These are phyloP conservation scores for Dynastes grantii DNA, from an alignment of 2,888 invertebrate genomes.

Conservation along the genomic window DNA sequence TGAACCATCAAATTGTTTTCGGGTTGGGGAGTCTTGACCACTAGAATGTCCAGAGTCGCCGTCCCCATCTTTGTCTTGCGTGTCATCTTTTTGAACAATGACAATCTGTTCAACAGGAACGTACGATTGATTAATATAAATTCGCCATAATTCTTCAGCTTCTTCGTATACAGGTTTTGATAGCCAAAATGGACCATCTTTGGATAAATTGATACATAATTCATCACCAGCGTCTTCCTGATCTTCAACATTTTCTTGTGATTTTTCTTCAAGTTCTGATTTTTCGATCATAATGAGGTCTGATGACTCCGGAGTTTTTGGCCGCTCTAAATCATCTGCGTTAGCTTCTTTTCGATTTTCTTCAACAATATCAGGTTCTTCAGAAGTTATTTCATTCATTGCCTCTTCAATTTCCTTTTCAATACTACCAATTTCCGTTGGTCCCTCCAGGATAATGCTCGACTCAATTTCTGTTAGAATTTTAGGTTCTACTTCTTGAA, in stretches of 20 bases:
- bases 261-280: conserved; percentile 43
- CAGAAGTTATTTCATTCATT: conserved; percentile 29
- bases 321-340: neutral
- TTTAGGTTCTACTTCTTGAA: conserved; percentile 56
- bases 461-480: conserved; percentile 38
- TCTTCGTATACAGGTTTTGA: conserved; percentile 78
- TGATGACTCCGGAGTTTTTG: neutral
- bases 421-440: conserved; percentile 26
- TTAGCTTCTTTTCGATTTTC: neutral
- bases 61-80: conserved; percentile 75
- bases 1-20: conserved; percentile 52
- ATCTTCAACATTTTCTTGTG: conserved; percentile 39
- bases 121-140: conserved; percentile 72
- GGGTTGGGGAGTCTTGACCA: conserved; percentile 66
- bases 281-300: conserved; percentile 41
- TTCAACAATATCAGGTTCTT: neutral
- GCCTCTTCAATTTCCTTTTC: conserved; percentile 44
- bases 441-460: conserved; percentile 27
- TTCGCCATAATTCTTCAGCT: conserved; percentile 78
- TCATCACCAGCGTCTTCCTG: neutral
- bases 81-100: conserved; percentile 61
- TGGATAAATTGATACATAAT: conserved; percentile 49
- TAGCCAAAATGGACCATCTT: conserved; percentile 76
- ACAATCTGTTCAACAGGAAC: conserved; percentile 54
- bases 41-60: conserved; percentile 77